phyloP scores from a whole-genome alignment of 2,888 invertebrate species.

The Dascillus cervinus region DNA sequence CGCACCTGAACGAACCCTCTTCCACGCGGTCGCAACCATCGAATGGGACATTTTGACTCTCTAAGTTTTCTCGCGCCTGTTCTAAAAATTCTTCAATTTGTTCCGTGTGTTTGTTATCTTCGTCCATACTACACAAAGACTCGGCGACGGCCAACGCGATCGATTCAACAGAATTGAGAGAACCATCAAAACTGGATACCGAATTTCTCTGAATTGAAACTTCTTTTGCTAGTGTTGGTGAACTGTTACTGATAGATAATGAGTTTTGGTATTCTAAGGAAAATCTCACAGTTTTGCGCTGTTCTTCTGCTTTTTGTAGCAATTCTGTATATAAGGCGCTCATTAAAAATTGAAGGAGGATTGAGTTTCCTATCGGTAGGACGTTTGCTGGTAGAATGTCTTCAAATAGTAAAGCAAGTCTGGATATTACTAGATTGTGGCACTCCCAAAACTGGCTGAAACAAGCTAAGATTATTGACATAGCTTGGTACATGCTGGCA shows the following conservation, averaged over 20 bases:
- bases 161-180: conserved; percentile 31
- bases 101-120: conserved; percentile 70
- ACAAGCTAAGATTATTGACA: conserved; percentile 65
- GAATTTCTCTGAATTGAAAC: conserved; percentile 19
- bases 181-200: conserved; percentile 25
- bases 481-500: conserved; percentile 74
- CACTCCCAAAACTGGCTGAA: conserved; percentile 63
- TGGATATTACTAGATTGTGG: conserved; percentile 52
- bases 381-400: conserved; percentile 63
- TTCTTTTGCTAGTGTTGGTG: background rate
- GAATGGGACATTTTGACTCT: conserved; percentile 20
- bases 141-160: conserved; percentile 68
- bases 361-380: conserved; percentile 61
- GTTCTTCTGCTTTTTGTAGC: conserved; percentile 45
- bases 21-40: conserved; percentile 40
- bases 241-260: background rate
- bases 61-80: conserved; percentile 44
- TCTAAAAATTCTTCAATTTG: conserved; percentile 59
- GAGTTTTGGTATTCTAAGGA: conserved; percentile 8
- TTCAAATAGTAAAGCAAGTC: conserved; percentile 50
- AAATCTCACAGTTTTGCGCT: conserved; percentile 24
- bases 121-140: conserved; percentile 71
- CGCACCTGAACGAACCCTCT: conserved; percentile 44
- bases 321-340: conserved; percentile 62
- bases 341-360: conserved; percentile 63